Conservation (phyloP, 2,113 vertebrate genomes). For the Lepisosteus osseus region DNA sequence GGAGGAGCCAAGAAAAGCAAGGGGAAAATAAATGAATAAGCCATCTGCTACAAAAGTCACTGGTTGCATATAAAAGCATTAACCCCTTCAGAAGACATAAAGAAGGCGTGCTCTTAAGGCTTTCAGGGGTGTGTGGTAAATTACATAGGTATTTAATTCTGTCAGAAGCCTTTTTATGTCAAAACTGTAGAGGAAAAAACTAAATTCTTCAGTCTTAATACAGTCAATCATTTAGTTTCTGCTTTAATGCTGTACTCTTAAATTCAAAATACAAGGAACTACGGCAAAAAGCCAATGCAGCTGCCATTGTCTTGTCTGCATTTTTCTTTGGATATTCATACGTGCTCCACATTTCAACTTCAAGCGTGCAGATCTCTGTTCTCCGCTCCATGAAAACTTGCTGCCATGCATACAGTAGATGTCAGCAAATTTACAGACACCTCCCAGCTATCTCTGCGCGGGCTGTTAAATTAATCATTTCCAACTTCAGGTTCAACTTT, state of each 20-base stretch:
- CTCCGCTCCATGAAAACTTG: conserved; percentile 16
- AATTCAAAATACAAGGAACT: conserved; percentile 38
- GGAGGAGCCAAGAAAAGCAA: conserved; percentile 30
- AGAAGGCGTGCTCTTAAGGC: no score
- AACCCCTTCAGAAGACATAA: not conserved
- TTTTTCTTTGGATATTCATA: conserved; percentile 39
- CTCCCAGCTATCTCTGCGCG: conserved; percentile 12
- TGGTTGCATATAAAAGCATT: not conserved
- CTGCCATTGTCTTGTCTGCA: conserved; percentile 48
- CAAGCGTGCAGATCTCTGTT: conserved; percentile 39
- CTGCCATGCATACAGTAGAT: conserved; percentile 28
- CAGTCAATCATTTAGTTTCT: no score
- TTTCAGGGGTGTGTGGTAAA: no score
- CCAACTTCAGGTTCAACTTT: conserved; percentile 14
- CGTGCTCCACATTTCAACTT: conserved; percentile 59
- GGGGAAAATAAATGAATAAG: conserved; percentile 35
- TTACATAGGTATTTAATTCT: no score
- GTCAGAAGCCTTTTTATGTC: no score
- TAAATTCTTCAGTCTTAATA: no score
- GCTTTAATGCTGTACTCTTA: conserved; percentile 39
- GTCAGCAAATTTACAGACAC: conserved; percentile 27
- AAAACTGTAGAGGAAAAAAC: no score
- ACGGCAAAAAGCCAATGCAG: conserved; percentile 50
- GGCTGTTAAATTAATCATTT: conserved; percentile 12
- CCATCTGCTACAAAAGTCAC: conserved; percentile 29